Conservation (phyloP, 2,113 vertebrate species). For the Piaya cayana region DNA sequence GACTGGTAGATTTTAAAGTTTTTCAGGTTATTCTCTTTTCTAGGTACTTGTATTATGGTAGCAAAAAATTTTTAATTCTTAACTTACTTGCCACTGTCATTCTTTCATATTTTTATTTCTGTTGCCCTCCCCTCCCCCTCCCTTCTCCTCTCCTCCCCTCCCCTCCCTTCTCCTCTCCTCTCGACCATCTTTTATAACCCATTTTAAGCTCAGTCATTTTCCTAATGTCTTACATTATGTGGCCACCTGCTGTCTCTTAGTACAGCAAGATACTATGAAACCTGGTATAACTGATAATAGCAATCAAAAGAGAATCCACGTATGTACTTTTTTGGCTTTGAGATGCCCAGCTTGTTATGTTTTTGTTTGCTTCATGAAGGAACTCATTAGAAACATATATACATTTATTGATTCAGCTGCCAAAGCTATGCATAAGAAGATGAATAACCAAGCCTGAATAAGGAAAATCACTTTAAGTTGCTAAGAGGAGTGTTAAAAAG, state of each 20-base stretch:
- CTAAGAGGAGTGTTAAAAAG: not conserved
- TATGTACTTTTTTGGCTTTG: not conserved
- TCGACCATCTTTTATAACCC: not conserved
- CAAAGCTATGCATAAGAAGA: not conserved
- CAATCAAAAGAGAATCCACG: not conserved
- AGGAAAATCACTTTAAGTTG: not conserved
- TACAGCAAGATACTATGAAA: not conserved
- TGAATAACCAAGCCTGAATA: not conserved
- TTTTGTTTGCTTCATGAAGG: not conserved
- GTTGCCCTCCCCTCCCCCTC: not conserved
- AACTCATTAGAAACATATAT: not conserved
- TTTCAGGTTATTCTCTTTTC: not conserved
- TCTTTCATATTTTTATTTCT: not conserved
- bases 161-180: not conserved
- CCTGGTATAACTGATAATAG: not conserved
- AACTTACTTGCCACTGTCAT: not conserved
- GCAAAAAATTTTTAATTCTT: not conserved
- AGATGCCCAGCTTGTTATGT: not conserved
- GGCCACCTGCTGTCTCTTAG: not conserved
- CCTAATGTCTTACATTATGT: slow-evolving; percentile 31
- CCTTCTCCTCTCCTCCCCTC: no score
- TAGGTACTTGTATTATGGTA: not conserved
- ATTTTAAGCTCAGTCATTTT: not conserved
- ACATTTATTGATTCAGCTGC: not conserved
- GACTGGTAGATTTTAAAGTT: not conserved